Base-by-base conservation (phyloP, 2,797 vertebrate genomes). In the Adelosebastes latens region DNA sequence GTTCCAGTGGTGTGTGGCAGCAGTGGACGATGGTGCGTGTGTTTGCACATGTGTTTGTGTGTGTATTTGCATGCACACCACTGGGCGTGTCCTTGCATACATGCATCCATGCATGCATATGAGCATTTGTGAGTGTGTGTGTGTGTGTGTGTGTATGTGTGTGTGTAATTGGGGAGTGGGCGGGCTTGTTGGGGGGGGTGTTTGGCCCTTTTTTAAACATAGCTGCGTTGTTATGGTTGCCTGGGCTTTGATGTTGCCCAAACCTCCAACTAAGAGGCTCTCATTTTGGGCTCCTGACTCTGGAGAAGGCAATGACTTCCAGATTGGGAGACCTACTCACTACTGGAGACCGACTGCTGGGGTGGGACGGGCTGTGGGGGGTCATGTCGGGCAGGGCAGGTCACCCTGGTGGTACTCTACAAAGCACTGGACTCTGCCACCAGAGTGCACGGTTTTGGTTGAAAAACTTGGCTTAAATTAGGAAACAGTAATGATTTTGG, bases 151-250 rank as follows among this genome's bases (percentile, higher is more conserved):
- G 75, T 70, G 72, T 75, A 11, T 75, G 64, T 58, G 69, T 80
- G 80, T 86, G 86, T 85, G 88, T 87, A 89, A 88, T 90, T 82
- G 92, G 80, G 88, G 82, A 85, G 90, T 86, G 91, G 91, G 89
- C 72, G 68, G 86, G 64, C 61, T 76, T 88, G 72, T 86, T 73
- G 46, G 81, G 87, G 87, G 82, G 86, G 87, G 78, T 83, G 88
- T 90, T 90, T 89, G 89, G 83, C 80, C 84, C 84, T 89, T 91
- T 95, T 96, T 94, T 94, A 95, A 95, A 95, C 93, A 94, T 94
- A 91, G 89, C 95, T 87, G 86, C 78, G 92, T 95, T 96, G 94
- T 96, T 96, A 96, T 95, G 94, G 95, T 94, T 95, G 92, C 89
- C 82, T 56, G 25, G n/a, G 75, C 95, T 96, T 96, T 96, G 95